Evolutionary conservation across 2,797 vertebrate species (phyloP).

Genomic region (Rhinatrema bivittatum): DNA sequence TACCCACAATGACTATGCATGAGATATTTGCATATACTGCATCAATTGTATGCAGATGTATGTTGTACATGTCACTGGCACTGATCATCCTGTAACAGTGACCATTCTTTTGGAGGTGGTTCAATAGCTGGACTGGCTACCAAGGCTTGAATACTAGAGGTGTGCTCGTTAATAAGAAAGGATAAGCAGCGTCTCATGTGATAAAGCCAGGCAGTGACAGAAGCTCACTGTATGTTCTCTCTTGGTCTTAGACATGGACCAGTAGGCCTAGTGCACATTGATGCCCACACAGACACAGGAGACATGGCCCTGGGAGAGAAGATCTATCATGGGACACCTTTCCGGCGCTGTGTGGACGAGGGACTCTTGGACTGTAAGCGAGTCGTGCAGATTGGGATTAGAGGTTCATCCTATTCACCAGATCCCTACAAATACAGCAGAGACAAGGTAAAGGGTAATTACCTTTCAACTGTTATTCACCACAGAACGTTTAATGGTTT

Average conservation of each 20-base stretch:
- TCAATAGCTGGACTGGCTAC: neutral
- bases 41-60: too few species aligned
- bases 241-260: constrained; percentile 64
- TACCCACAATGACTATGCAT: too few species aligned
- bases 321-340: constrained; percentile 78
- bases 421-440: constrained; percentile 68
- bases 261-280: constrained; percentile 82
- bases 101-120: neutral
- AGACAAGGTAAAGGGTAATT: constrained; percentile 80
- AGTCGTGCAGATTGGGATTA: constrained; percentile 84
- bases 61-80: too few species aligned
- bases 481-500: too few species aligned
- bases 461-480: too few species aligned
- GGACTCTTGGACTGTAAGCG: constrained; percentile 76
- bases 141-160: neutral
- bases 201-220: too few species aligned
- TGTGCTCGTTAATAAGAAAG: too few species aligned
- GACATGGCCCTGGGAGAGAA: constrained; percentile 74
- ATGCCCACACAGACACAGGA: constrained; percentile 77
- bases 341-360: constrained; percentile 83
- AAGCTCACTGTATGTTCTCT: too few species aligned
- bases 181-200: too few species aligned
- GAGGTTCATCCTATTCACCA: constrained; percentile 64
- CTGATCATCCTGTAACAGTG: too few species aligned
- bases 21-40: too few species aligned